These are phyloP conservation scores for Sebastes paucispinis DNA, from an alignment of 2,797 vertebrate genomes.

Conservation along the genomic window DNA sequence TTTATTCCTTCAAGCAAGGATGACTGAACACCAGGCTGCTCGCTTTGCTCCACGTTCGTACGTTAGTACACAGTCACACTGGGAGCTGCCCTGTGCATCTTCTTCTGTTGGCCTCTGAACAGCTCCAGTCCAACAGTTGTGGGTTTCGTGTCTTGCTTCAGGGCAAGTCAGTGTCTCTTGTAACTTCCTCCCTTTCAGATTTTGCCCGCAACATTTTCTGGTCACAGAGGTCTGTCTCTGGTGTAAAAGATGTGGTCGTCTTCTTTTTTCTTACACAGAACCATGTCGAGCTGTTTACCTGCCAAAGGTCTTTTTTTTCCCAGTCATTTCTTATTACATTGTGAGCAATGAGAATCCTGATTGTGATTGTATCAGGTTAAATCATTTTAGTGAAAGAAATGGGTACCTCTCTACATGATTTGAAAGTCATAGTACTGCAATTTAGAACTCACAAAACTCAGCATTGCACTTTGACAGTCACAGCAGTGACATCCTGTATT, in stretches of 20 bases:
- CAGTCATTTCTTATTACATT: neutral
- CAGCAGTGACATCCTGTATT: neutral
- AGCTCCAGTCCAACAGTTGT: neutral
- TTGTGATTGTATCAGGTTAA: neutral
- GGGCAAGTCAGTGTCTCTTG: conserved; percentile 18
- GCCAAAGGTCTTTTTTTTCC: neutral
- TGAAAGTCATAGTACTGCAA: neutral
- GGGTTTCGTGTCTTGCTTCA: conserved; percentile 13
- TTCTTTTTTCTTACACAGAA: neutral
- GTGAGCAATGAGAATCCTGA: neutral
- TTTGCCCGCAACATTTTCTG: conserved; percentile 3
- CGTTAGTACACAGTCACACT: conserved; percentile 9
- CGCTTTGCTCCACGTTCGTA: neutral
- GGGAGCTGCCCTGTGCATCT: neutral
- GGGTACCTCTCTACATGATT: neutral
- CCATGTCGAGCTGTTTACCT: neutral
- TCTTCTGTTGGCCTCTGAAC: neutral
- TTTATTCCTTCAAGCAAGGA: conserved; percentile 14
- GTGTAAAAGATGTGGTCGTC: conserved; percentile 4
- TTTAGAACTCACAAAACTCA: neutral
- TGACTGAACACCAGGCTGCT: neutral
- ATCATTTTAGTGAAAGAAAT: neutral
- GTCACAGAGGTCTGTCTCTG: neutral
- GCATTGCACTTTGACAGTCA: neutral
- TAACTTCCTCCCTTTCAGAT: conserved; percentile 8